Percentiles rank a stretch among this genome's conserved stretches.
These are phyloP conservation scores for Ctenoplectra terminalis DNA, from an alignment of 1,140 invertebrate species.

Conservation along the genomic window DNA sequence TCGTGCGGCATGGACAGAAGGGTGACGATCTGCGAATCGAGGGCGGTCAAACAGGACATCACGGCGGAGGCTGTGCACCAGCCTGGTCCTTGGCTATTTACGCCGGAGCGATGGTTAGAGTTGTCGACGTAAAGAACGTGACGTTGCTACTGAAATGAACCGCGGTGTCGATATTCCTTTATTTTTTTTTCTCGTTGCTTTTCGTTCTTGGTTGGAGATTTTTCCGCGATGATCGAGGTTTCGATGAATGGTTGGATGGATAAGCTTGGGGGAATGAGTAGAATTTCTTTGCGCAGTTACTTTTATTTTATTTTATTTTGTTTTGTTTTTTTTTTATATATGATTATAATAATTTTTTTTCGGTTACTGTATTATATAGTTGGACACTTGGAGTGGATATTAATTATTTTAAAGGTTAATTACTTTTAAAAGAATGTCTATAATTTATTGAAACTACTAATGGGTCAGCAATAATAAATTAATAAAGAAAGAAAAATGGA, in stretches of 20 bases:
- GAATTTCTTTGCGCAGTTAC: no score
- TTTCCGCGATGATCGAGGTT: not conserved
- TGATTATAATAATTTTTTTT: no score
- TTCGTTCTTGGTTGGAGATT: not conserved
- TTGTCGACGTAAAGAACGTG: not conserved
- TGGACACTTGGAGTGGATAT: no score
- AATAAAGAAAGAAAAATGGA: no score
- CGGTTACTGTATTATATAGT: no score
- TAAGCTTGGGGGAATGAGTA: no score
- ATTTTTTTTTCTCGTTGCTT: not conserved
- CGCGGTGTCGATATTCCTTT: conserved; percentile 27
- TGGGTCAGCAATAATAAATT: no score
- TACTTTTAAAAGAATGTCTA: no score
- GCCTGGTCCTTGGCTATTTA: conserved; percentile 32
- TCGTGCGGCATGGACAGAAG: conserved; percentile 73
- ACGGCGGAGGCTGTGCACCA: conserved; percentile 26
- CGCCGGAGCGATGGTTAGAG: conserved; percentile 20
- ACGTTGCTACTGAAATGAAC: conserved; percentile 58
- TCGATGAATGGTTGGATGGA: not conserved
- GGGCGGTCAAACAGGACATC: conserved; percentile 74
- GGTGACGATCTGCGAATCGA: conserved; percentile 70
- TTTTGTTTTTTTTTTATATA: no score
- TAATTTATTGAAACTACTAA: no score
- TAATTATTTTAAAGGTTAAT: no score
- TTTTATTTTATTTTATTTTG: no score